Evolutionary conservation across 2,888 invertebrate genomes (phyloP).

Genomic region (Heliothis peltigera): DNA sequence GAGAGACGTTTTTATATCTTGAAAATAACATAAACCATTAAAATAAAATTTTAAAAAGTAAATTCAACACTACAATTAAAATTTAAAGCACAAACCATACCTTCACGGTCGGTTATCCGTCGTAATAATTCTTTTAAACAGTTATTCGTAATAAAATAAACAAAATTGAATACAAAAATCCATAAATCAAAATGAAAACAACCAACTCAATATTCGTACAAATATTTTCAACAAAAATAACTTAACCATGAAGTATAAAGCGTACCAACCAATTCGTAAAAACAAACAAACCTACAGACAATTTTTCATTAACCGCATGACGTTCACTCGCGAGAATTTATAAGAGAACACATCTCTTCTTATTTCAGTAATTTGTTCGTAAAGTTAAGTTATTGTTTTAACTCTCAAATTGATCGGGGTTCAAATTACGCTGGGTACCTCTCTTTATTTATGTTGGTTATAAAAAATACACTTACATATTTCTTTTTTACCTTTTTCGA

Average conservation of each 20-base stretch:
- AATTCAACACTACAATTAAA: no score
- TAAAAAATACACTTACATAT: constrained; percentile 2
- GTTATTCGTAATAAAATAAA: not conserved
- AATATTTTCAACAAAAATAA: constrained; percentile 36
- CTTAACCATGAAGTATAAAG: constrained; percentile 29
- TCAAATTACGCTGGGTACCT: constrained; percentile 27
- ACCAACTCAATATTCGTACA: constrained; percentile 18
- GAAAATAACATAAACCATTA: no score
- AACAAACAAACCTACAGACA: constrained; percentile 48
- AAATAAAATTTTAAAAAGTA: no score
- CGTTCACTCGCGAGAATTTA: constrained; percentile 38
- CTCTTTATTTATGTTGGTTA: constrained; percentile 22
- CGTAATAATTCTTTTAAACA: no score
- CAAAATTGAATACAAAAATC: constrained; percentile 3
- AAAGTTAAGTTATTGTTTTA: constrained; percentile 44
- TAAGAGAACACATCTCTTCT: constrained; percentile 22
- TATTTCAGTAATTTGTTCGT: constrained; percentile 48
- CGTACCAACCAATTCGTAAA: constrained; percentile 39
- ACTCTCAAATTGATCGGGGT: constrained; percentile 32
- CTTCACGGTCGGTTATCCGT: no score
- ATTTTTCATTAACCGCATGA: constrained; percentile 57
- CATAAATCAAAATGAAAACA: constrained; percentile 30
- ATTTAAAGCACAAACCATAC: no score
- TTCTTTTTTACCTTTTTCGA: constrained; percentile 6
- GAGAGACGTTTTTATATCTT: no score